Conservation (phyloP, 2,113 vertebrate genomes). For the Toxotes jaculatrix region DNA sequence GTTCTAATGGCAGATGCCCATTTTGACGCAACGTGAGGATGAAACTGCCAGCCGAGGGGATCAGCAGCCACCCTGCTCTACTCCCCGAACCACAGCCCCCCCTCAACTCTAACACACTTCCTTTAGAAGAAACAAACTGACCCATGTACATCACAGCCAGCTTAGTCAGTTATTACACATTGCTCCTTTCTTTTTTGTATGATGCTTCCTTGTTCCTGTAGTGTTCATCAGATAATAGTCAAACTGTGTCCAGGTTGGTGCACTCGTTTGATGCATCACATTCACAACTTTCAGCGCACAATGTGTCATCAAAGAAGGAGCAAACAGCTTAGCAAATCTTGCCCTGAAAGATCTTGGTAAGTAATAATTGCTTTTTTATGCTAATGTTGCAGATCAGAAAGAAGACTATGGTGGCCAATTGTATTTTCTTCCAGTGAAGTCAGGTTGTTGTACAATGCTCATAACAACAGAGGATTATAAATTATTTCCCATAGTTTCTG, state of each 20-base stretch:
- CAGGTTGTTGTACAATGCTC: constrained; percentile 30
- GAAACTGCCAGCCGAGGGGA: too few relatives aligned
- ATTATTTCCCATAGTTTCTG: constrained; percentile 51
- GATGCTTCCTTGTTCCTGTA: not conserved
- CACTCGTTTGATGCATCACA: constrained; percentile 9
- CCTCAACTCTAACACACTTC: too few relatives aligned
- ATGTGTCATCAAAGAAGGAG: constrained; percentile 3
- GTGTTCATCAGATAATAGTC: not conserved
- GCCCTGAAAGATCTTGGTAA: not conserved
- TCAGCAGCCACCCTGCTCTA: too few relatives aligned
- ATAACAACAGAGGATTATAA: constrained; percentile 50
- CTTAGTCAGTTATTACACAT: not conserved
- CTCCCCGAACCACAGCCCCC: too few relatives aligned
- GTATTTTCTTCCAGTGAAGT: constrained; percentile 18
- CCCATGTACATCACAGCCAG: not conserved
- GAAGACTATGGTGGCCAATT: constrained; percentile 12
- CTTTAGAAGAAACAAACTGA: not conserved
- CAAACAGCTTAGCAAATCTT: constrained; percentile 14
- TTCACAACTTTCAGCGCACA: not conserved
- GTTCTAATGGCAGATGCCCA: too few relatives aligned
- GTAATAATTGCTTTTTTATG: constrained; percentile 23
- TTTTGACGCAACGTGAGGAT: too few relatives aligned
- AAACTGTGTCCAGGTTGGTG: not conserved
- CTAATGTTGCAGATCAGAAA: constrained; percentile 11
- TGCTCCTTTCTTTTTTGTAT: not conserved